Conservation (phyloP, 1,140 invertebrate species). For the Drepana arcuata region DNA sequence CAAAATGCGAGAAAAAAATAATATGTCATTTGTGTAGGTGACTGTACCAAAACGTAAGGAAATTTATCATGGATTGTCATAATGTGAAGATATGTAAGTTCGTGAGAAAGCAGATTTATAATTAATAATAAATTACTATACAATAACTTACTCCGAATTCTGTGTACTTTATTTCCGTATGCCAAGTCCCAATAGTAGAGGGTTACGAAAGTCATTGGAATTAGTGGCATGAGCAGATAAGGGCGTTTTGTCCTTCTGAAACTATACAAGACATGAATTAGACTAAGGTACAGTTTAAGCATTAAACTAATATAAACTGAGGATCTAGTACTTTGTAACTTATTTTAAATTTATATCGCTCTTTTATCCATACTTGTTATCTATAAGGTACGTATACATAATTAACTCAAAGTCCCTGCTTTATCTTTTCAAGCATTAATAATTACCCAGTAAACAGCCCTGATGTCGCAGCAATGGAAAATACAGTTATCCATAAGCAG, state of each 20-base stretch:
- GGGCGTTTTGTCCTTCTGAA: constrained; percentile 75
- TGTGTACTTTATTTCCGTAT: constrained; percentile 82
- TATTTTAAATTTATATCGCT: too few relatives aligned
- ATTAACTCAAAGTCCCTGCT: neutral
- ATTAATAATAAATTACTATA: neutral
- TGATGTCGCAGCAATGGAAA: constrained; percentile 75
- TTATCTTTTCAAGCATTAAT: neutral
- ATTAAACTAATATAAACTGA: too few relatives aligned
- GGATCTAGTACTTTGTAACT: too few relatives aligned
- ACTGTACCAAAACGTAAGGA: too few relatives aligned
- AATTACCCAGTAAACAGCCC: constrained; percentile 75
- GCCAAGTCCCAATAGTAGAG: constrained; percentile 83
- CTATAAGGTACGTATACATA: neutral
- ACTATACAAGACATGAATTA: constrained; percentile 66
- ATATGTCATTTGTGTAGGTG: too few relatives aligned
- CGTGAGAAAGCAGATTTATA: too few relatives aligned
- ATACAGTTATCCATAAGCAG: constrained; percentile 80
- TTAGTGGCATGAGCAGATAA: constrained; percentile 74
- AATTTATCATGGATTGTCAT: too few relatives aligned
- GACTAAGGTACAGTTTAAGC: too few relatives aligned
- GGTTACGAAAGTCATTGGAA: constrained; percentile 80
- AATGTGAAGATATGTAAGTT: too few relatives aligned
- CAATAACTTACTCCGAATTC: constrained; percentile 79
- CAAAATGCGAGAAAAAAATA: too few relatives aligned
- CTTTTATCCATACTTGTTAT: neutral